These are phyloP conservation scores for Columbina picui DNA, from an alignment of 2,113 vertebrate genomes.

Conservation along the genomic window DNA sequence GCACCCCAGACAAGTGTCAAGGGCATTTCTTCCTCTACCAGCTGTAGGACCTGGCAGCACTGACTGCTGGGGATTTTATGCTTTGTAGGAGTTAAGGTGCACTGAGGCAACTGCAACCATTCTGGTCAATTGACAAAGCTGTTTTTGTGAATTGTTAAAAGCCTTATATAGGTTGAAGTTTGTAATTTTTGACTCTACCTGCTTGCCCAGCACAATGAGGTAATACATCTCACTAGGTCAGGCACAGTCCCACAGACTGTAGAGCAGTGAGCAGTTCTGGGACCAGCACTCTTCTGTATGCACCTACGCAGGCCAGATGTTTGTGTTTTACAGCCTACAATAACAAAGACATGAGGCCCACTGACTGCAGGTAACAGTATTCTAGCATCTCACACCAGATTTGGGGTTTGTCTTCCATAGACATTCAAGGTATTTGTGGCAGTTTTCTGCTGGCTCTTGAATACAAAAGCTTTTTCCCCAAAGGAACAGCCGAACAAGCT, in stretches of 20 bases:
- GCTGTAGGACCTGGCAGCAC: neutral
- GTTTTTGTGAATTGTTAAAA: neutral
- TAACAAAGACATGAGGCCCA: neutral
- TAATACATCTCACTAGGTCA: neutral
- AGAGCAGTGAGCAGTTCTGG: neutral
- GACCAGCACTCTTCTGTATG: neutral
- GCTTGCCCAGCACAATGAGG: neutral
- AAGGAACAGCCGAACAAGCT: neutral
- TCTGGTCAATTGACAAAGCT: neutral
- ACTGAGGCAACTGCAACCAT: neutral
- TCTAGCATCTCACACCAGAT: neutral
- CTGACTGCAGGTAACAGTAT: neutral
- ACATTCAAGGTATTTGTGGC: neutral
- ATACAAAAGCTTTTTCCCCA: neutral
- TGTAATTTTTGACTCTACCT: neutral
- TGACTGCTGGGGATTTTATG: accelerated
- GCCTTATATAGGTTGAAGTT: neutral
- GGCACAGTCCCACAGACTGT: accelerated
- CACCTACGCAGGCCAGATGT: neutral
- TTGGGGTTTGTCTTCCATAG: neutral
- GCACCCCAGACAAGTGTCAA: neutral
- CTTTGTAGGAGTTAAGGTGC: neutral
- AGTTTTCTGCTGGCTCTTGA: neutral
- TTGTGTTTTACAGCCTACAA: neutral
- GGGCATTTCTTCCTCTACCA: neutral